These are phyloP conservation scores for Mobula hypostoma DNA, from an alignment of 2,113 vertebrate species.

Conservation along the genomic window DNA sequence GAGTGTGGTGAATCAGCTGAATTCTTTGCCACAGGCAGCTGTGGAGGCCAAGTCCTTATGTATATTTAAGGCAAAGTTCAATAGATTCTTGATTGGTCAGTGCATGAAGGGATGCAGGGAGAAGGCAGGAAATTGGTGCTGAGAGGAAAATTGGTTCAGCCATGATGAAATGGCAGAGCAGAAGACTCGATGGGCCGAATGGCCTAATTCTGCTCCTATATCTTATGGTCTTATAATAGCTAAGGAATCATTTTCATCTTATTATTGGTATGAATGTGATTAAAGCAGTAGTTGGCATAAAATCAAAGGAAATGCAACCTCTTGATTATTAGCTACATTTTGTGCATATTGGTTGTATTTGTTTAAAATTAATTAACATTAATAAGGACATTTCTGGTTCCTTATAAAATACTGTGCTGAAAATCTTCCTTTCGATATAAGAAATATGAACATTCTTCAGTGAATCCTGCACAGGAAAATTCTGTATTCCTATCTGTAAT, in stretches of 20 bases:
- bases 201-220: too few relatives aligned
- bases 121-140: too few relatives aligned
- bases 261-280: background rate
- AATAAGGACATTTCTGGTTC: background rate
- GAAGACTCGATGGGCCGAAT: too few relatives aligned
- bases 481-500: background rate
- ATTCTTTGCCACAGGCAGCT: too few relatives aligned
- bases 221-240: too few relatives aligned
- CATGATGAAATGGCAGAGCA: too few relatives aligned
- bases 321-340: background rate
- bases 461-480: background rate
- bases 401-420: background rate
- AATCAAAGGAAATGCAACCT: background rate
- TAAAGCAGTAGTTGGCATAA: background rate
- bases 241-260: background rate
- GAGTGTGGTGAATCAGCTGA: too few relatives aligned
- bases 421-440: background rate
- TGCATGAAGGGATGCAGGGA: too few relatives aligned
- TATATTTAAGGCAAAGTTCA: too few relatives aligned
- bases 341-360: background rate
- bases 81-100: too few relatives aligned
- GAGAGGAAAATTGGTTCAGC: too few relatives aligned
- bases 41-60: too few relatives aligned
- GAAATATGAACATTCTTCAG: background rate
- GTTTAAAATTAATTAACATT: background rate